Conservation (phyloP, 1,140 invertebrate genomes). For the Drosophila parabipectinata region DNA sequence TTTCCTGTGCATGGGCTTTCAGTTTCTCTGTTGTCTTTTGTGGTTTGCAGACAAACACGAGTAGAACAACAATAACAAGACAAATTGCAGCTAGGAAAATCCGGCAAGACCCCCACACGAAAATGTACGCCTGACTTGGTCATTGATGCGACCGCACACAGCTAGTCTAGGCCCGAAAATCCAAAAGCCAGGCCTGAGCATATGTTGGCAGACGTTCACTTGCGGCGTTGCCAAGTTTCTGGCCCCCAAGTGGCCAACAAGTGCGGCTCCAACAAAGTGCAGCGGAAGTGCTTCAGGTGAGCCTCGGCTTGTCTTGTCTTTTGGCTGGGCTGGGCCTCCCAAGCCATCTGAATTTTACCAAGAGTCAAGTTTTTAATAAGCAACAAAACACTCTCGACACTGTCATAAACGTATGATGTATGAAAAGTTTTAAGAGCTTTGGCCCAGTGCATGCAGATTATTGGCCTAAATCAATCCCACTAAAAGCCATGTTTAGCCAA, state of each 20-base stretch:
- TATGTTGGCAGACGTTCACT: conserved; percentile 68
- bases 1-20: conserved; percentile 24
- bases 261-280: conserved; percentile 60
- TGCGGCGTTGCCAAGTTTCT: conserved; percentile 72
- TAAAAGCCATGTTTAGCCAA: conserved; percentile 33
- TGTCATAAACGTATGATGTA: conserved; percentile 62
- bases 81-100: conserved; percentile 67
- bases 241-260: conserved; percentile 34
- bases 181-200: conserved; percentile 14
- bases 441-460: conserved; percentile 38
- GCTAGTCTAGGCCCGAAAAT: conserved; percentile 17
- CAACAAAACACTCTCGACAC: conserved; percentile 28
- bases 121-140: conserved; percentile 61
- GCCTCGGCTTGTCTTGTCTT: conserved; percentile 12
- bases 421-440: conserved; percentile 26
- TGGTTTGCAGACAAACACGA: conserved; percentile 45
- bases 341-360: conserved; percentile 5
- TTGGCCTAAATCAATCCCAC: conserved; percentile 33
- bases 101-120: conserved; percentile 45
- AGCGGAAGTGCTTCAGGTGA: conserved; percentile 75
- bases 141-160: conserved; percentile 77
- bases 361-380: conserved; percentile 15
- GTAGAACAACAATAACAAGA: conserved; percentile 57
- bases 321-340: conserved; percentile 22
- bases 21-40: conserved; percentile 44